phyloP scores from a whole-genome alignment of 2,113 vertebrate genomes.

The Euleptes europaea region DNA sequence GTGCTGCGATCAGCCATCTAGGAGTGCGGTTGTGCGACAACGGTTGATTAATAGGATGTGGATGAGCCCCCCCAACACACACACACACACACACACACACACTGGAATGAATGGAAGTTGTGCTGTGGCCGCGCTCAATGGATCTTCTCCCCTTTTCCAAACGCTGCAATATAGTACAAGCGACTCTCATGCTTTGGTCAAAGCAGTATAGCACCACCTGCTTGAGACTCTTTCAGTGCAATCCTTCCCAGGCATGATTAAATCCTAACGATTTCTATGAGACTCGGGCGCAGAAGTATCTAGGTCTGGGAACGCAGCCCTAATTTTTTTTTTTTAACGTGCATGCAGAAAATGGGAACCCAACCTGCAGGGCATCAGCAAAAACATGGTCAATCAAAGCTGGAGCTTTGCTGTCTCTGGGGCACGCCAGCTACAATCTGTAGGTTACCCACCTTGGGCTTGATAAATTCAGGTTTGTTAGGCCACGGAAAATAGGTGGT shows the following conservation, averaged over 20 bases:
- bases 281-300: not conserved
- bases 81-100: too few species aligned
- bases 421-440: not conserved
- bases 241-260: not conserved
- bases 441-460: not conserved
- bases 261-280: not conserved
- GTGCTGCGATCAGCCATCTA: not conserved
- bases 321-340: not conserved
- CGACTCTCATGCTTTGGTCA: constrained; percentile 49
- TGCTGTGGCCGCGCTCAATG: not conserved
- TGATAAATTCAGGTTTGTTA: not conserved
- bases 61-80: too few species aligned
- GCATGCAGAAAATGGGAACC: constrained; percentile 22
- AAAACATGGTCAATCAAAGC: not conserved
- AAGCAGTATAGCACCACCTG: constrained; percentile 50
- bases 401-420: not conserved
- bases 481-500: not conserved
- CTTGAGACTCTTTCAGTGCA: constrained; percentile 1
- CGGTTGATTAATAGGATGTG: too few species aligned
- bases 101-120: not conserved
- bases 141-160: constrained; percentile 17
- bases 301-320: too few species aligned
- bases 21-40: not conserved
- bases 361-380: constrained; percentile 10
- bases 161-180: constrained; percentile 20